These are phyloP conservation scores for Mayetiola destructor DNA, from an alignment of 2,888 invertebrate species.

Conservation along the genomic window DNA sequence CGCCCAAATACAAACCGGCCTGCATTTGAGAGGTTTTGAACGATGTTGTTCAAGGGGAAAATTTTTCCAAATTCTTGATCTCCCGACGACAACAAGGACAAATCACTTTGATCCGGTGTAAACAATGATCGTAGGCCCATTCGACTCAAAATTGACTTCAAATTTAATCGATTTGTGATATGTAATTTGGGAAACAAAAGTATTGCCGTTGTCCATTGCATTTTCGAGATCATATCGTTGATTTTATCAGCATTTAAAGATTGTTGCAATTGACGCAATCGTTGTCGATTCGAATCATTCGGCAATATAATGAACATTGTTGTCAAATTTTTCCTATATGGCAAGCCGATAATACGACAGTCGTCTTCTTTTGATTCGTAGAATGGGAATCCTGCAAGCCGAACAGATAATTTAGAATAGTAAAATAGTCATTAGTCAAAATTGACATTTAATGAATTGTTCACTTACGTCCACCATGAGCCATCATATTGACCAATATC, in stretches of 20 bases:
- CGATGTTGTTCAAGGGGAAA: neutral
- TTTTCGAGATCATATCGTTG: conserved; percentile 29
- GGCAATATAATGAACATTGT: conserved; percentile 54
- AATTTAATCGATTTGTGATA: conserved; percentile 42
- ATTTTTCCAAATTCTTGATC: too few relatives aligned
- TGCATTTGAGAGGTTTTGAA: neutral
- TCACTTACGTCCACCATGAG: conserved; percentile 42
- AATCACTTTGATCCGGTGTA: conserved; percentile 43
- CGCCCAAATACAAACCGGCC: conserved; percentile 17
- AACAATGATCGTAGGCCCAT: conserved; percentile 53
- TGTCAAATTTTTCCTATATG: conserved; percentile 47
- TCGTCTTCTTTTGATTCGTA: conserved; percentile 28
- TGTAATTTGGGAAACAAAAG: conserved; percentile 58
- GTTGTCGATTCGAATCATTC: conserved; percentile 34
- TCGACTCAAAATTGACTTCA: conserved; percentile 40
- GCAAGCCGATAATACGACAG: conserved; percentile 47
- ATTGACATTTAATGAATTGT: too few relatives aligned
- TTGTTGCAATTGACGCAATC: conserved; percentile 35
- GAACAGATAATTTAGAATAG: too few relatives aligned
- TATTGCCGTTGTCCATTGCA: conserved; percentile 34
- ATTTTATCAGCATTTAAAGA: conserved; percentile 35
- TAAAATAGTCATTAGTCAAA: too few relatives aligned
- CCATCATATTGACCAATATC: conserved; percentile 45
- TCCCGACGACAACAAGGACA: conserved; percentile 47
- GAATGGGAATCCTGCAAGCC: conserved; percentile 47